Evolutionary conservation across 2,113 vertebrate genomes (phyloP).

Genomic region (Rousettus leschenaultii): DNA sequence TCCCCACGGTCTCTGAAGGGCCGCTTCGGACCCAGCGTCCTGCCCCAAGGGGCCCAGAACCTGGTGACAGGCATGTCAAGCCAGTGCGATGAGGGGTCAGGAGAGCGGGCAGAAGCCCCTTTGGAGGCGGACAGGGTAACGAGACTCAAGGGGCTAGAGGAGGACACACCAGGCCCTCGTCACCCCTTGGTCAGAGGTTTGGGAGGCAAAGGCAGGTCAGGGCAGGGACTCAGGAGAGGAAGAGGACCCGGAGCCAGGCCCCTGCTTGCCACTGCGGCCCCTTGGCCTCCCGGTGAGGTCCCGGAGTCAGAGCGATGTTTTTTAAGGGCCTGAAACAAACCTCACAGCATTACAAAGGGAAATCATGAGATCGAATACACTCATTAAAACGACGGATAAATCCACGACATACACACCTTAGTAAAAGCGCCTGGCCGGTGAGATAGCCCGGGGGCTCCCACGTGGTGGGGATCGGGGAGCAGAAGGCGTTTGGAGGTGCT

Average conservation of each 20-base stretch:
- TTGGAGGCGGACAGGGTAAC: accelerated
- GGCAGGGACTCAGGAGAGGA: accelerated
- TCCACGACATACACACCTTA: accelerated
- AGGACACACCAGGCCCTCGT: neutral
- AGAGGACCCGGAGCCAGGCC: neutral
- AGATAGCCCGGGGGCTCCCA: neutral
- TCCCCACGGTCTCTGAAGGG: neutral
- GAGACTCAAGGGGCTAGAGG: too few relatives aligned
- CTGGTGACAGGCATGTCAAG: neutral
- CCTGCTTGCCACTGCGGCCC: neutral
- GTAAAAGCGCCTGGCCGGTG: neutral
- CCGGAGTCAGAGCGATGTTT: too few relatives aligned
- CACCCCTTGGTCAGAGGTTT: neutral
- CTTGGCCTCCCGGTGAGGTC: too few relatives aligned
- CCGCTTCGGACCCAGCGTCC: neutral
- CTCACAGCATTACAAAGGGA: accelerated
- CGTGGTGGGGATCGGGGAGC: accelerated
- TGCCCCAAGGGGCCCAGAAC: neutral
- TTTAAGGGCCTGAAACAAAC: neutral
- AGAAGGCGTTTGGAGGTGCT: neutral
- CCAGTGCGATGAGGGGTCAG: too few relatives aligned
- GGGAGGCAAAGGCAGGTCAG: accelerated
- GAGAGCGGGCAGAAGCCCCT: neutral
- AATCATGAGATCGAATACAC: accelerated
- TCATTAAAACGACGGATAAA: neutral